Conservation (phyloP, 2,113 vertebrate genomes). For the Ptilorrhoa leucosticta region DNA sequence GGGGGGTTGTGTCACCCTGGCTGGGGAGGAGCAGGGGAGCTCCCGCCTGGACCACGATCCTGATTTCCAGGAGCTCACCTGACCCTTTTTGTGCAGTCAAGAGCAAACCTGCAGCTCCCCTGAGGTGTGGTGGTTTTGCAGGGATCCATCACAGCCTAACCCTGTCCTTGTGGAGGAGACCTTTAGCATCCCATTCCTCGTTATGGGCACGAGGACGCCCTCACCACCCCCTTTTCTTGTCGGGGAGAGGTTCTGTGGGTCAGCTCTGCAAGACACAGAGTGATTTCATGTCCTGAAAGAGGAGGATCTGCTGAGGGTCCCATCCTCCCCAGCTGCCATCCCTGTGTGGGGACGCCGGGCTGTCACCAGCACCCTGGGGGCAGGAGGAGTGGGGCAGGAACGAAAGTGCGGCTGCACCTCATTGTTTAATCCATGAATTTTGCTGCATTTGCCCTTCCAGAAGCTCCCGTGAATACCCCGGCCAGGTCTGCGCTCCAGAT, state of each 20-base stretch:
- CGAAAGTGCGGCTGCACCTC: fast-evolving
- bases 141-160: not conserved
- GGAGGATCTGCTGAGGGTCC: not conserved
- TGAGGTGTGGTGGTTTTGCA: not conserved
- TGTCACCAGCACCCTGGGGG: not conserved
- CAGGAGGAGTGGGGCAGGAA: not conserved
- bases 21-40: not conserved
- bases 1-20: not conserved
- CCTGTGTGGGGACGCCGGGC: not conserved
- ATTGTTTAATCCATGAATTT: not conserved
- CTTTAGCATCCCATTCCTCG: not conserved
- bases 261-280: not conserved
- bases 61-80: not conserved
- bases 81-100: not conserved
- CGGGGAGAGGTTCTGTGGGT: not conserved
- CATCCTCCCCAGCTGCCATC: not conserved
- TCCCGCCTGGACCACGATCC: not conserved
- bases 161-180: not conserved
- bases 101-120: not conserved
- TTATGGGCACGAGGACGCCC: fast-evolving
- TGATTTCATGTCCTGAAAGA: not conserved
- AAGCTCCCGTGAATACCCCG: not conserved
- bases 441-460: not conserved
- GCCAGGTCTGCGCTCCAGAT: not conserved
- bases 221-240: not conserved